Evolutionary conservation across 92 coral and sea anemone species (phyloP).

Genomic region (Porites lobata): DNA sequence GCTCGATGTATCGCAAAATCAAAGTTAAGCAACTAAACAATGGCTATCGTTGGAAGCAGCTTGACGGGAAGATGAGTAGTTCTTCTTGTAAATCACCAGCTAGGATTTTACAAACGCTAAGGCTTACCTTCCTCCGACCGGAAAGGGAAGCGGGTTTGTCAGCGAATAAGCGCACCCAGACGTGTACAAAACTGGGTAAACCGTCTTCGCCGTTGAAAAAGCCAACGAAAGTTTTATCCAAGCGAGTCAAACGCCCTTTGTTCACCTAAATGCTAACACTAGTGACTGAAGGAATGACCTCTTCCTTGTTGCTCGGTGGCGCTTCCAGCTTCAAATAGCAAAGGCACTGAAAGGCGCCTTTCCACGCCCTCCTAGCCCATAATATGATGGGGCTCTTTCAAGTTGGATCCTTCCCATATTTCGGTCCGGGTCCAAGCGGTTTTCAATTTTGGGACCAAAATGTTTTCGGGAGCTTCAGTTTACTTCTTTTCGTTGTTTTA

Average conservation of each 20-base stretch:
- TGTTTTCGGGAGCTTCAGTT: too few species aligned
- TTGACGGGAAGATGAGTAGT: background rate
- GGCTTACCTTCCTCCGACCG: conserved; percentile 42
- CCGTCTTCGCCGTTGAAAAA: conserved; percentile 1
- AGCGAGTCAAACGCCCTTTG: conserved; percentile 10
- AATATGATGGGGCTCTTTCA: conserved; percentile 27
- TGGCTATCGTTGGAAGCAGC: background rate
- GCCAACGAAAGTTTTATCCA: background rate
- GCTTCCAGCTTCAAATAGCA: conserved; percentile 23
- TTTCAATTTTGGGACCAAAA: background rate
- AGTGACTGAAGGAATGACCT: background rate
- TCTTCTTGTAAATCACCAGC: background rate
- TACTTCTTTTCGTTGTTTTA: too few species aligned
- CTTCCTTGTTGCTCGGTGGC: conserved; percentile 42
- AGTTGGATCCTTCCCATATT: background rate
- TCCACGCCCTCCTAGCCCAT: conserved; percentile 74
- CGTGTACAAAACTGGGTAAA: conserved; percentile 10
- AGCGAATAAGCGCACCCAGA: conserved; percentile 33
- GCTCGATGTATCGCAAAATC: background rate
- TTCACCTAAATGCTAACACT: background rate
- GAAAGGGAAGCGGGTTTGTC: conserved; percentile 49
- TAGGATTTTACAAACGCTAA: background rate
- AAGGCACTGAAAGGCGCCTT: conserved; percentile 40
- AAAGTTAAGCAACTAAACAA: background rate
- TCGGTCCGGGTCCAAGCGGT: background rate